Evolutionary conservation across 2,797 vertebrate species (phyloP).

Genomic region (Melanotaenia parkinsoni): DNA sequence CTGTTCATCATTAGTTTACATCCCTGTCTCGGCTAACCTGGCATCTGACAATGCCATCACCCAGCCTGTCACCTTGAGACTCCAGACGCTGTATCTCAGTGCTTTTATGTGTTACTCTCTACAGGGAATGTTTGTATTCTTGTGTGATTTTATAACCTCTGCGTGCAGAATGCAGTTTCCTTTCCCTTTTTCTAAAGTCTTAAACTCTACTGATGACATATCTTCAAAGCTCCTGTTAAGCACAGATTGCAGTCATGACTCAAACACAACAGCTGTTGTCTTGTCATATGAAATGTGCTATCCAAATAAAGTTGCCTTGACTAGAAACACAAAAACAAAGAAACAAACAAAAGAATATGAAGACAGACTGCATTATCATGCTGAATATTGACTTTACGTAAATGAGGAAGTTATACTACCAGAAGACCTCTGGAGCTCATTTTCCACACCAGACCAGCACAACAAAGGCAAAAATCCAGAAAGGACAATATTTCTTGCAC

Average conservation of each 20-base stretch:
- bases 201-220: background rate
- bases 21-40: background rate
- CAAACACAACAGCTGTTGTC: background rate
- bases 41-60: background rate
- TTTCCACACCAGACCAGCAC: slow-evolving; percentile 48
- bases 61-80: background rate
- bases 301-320: no score
- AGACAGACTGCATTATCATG: slow-evolving; percentile 6
- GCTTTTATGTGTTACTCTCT: background rate
- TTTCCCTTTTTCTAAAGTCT: background rate
- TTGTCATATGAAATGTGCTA: no score
- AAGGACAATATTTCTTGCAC: slow-evolving; percentile 68
- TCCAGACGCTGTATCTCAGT: background rate
- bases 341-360: background rate
- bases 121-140: background rate
- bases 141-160: background rate
- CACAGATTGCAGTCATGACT: background rate
- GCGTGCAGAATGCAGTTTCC: background rate
- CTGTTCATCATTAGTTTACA: background rate
- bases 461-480: slow-evolving; percentile 57
- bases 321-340: background rate
- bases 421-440: slow-evolving; percentile 42
- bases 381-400: background rate
- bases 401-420: slow-evolving; percentile 19
- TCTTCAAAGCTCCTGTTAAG: background rate